Percentiles rank a stretch among this genome's conserved stretches.
Conservation (phyloP, 2,888 invertebrate species). For the Branchellion lobata region DNA sequence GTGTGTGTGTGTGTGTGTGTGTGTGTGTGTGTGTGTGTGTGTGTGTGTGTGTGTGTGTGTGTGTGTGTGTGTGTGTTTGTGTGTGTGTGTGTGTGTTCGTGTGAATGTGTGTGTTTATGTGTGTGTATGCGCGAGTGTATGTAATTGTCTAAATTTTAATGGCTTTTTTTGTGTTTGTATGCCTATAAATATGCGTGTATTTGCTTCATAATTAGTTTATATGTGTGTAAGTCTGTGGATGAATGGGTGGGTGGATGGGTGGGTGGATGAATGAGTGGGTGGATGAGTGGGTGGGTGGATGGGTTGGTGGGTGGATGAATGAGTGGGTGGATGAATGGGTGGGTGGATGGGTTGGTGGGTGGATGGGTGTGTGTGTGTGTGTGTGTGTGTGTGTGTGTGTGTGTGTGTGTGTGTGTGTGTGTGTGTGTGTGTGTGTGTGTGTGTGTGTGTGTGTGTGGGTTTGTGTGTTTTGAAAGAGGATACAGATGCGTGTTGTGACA, state of each 20-base stretch:
- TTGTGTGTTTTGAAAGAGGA: too few relatives aligned
- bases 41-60: constrained; percentile 8
- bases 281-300: background rate
- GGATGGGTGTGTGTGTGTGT: too few relatives aligned
- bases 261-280: background rate
- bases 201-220: constrained; percentile 10
- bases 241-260: constrained; percentile 24
- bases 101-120: constrained; percentile 6
- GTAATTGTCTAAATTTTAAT: background rate
- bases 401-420: too few relatives aligned
- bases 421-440: too few relatives aligned
- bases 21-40: constrained; percentile 1
- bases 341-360: too few relatives aligned
- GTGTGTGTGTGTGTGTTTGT: constrained; percentile 11
- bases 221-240: constrained; percentile 34
- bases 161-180: constrained; percentile 9
- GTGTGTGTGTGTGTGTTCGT: background rate
- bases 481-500: too few relatives aligned
- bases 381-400: too few relatives aligned
- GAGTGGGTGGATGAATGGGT: too few relatives aligned
- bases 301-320: background rate
- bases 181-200: constrained; percentile 22
- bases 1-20: constrained; percentile 17
- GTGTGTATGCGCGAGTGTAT: constrained; percentile 6
- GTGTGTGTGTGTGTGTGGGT: too few relatives aligned